These are phyloP conservation scores for Rhegmatorhina hoffmannsi DNA, from an alignment of 2,113 vertebrate species.

Conservation along the genomic window DNA sequence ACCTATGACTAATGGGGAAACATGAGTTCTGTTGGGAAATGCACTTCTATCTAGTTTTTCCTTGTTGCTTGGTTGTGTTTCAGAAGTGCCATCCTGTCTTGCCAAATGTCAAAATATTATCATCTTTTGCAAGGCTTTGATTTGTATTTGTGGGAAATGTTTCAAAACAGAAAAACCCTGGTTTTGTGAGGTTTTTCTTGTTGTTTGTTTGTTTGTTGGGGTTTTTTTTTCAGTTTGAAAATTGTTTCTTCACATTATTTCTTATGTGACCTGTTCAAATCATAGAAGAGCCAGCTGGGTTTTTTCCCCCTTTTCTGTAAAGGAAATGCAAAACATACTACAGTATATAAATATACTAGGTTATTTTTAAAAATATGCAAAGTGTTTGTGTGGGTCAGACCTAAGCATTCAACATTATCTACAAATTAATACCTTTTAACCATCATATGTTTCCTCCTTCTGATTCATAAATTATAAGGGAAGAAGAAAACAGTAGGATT, in stretches of 20 bases:
- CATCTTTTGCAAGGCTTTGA: background rate
- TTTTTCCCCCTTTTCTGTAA: background rate
- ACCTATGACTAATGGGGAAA: background rate
- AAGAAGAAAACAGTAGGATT: slow-evolving; percentile 29
- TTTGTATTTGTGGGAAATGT: background rate
- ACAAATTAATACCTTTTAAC: slow-evolving; percentile 44
- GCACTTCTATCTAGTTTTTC: background rate
- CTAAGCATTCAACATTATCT: slow-evolving; percentile 37
- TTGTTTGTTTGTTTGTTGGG: too few species aligned
- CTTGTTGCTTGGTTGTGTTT: background rate
- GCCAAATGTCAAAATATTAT: background rate
- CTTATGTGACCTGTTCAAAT: background rate
- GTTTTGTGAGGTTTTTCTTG: background rate
- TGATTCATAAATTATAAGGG: slow-evolving; percentile 61
- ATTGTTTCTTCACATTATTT: background rate
- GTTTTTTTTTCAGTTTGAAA: background rate
- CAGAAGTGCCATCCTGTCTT: background rate
- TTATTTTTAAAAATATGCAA: slow-evolving; percentile 1
- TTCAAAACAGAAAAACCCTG: background rate
- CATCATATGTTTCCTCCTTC: slow-evolving; percentile 36
- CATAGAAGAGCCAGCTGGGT: background rate
- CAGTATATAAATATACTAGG: background rate
- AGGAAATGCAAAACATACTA: slow-evolving; percentile 3
- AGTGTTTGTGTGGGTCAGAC: slow-evolving; percentile 24
- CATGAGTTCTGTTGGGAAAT: background rate